These are phyloP conservation scores for Dynastes tityus DNA, from an alignment of 2,888 invertebrate species.

Conservation along the genomic window DNA sequence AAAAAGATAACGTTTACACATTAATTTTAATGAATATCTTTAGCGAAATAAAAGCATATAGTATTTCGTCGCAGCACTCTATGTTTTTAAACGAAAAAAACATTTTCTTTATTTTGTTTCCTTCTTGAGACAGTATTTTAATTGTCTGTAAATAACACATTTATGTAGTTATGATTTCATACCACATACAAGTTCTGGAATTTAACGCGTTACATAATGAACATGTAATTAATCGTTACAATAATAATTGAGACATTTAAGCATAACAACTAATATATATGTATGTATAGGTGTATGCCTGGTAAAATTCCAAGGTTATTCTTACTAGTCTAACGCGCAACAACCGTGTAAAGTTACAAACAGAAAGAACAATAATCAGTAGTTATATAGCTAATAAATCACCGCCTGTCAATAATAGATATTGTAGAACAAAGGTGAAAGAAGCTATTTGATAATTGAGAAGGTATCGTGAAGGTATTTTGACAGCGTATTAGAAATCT, in stretches of 20 bases:
- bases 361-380: conserved; percentile 19
- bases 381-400: conserved; percentile 17
- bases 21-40: too few relatives aligned
- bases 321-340: not conserved
- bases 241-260: conserved; percentile 51
- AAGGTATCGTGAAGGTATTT: not conserved
- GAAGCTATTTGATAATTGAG: conserved; percentile 6
- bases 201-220: conserved; percentile 46
- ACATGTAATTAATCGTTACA: conserved; percentile 48
- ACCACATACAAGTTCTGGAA: conserved; percentile 21
- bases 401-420: conserved; percentile 1
- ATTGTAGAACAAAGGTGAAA: conserved; percentile 15
- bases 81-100: too few relatives aligned
- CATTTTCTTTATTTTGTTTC: too few relatives aligned
- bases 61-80: too few relatives aligned
- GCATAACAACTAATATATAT: conserved; percentile 13
- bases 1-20: too few relatives aligned
- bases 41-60: too few relatives aligned
- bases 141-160: too few relatives aligned
- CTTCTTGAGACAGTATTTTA: too few relatives aligned
- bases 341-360: conserved; percentile 15
- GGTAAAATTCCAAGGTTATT: conserved; percentile 35
- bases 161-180: not conserved
- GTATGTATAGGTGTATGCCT: not conserved
- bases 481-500: conserved; percentile 13